Percentiles rank a stretch among this genome's conserved stretches.
Evolutionary conservation across 2,888 invertebrate species (phyloP).

Genomic region (Gymnocheta viridis): DNA sequence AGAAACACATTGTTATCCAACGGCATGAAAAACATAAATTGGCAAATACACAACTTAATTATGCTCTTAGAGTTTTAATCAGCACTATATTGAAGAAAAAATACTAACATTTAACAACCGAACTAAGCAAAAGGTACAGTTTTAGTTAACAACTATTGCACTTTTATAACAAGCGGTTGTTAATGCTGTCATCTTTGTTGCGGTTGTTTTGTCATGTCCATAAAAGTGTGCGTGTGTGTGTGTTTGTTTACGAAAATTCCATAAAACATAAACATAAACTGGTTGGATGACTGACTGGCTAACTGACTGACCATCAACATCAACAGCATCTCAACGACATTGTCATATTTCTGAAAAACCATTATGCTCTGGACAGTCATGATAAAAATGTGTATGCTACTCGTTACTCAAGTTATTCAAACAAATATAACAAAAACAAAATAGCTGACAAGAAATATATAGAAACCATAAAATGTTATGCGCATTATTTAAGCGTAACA

Average conservation of each 20-base stretch:
- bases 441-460: background rate
- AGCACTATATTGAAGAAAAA: background rate
- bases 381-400: constrained; percentile 26
- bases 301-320: constrained; percentile 24
- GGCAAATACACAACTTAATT: background rate
- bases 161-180: constrained; percentile 51
- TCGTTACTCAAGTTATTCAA: constrained; percentile 28
- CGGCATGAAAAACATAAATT: too few relatives aligned
- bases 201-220: constrained; percentile 26
- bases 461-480: constrained; percentile 22
- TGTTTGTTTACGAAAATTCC: background rate
- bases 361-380: background rate
- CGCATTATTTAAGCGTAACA: constrained; percentile 35
- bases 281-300: background rate
- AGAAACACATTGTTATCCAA: too few relatives aligned
- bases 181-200: constrained; percentile 61
- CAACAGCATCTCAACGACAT: constrained; percentile 12
- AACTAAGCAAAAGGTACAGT: constrained; percentile 30
- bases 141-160: constrained; percentile 48
- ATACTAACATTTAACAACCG: background rate
- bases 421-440: background rate
- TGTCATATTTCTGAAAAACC: constrained; percentile 4
- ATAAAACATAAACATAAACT: constrained; percentile 19
- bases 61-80: background rate
- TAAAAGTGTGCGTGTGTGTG: background rate